phyloP scores from a whole-genome alignment of 2,888 invertebrate species.

The Electrophaes corylata region DNA sequence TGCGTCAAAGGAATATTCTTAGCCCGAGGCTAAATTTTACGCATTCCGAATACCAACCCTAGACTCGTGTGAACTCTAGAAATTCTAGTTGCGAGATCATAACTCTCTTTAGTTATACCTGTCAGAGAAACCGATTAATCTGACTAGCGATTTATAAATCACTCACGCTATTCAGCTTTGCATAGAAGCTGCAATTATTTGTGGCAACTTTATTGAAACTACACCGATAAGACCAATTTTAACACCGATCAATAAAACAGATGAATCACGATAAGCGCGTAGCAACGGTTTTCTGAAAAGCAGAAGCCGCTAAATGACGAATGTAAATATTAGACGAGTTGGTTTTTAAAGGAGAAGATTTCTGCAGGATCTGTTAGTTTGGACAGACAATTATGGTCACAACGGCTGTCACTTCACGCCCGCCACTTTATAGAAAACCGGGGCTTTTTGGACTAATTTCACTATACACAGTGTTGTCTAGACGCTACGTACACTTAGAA shows the following conservation, averaged over 20 bases:
- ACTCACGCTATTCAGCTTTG: constrained; percentile 19
- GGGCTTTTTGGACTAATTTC: constrained; percentile 64
- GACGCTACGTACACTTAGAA: constrained; percentile 80
- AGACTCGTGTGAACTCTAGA: background rate
- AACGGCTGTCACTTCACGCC: background rate
- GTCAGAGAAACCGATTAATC: constrained; percentile 1
- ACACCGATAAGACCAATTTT: constrained; percentile 54
- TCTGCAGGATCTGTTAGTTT: background rate
- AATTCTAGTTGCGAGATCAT: background rate
- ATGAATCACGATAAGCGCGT: constrained; percentile 72
- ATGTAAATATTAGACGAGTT: background rate
- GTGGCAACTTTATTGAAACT: constrained; percentile 44
- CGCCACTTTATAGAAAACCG: background rate
- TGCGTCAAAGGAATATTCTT: too few species aligned
- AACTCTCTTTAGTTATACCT: constrained; percentile 1
- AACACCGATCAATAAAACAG: constrained; percentile 67
- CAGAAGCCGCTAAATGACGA: background rate
- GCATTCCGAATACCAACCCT: background rate
- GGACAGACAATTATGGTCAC: background rate
- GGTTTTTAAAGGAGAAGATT: background rate
- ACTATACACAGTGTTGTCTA: constrained; percentile 63
- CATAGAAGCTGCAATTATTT: constrained; percentile 42
- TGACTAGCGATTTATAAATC: constrained; percentile 5
- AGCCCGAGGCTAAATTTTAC: background rate
- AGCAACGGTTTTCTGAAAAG: constrained; percentile 7